A percentile compares a stretch with the other conserved stretches of the same genome.
phyloP scores from a whole-genome alignment of 2,113 vertebrate species.

The Erythrolamprus reginae region DNA sequence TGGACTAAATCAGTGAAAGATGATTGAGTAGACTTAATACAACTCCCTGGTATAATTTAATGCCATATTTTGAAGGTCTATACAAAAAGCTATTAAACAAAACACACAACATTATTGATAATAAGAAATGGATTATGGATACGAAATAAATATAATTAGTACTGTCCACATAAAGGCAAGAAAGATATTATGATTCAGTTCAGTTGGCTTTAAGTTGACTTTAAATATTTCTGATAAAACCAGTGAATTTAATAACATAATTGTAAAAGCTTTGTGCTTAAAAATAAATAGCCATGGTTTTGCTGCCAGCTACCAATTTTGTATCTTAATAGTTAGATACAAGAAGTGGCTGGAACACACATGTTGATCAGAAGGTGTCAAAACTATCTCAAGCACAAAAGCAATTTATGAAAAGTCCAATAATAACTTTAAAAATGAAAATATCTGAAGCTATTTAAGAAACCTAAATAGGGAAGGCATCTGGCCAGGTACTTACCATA shows the following conservation, averaged over 20 bases:
- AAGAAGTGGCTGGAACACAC: not conserved
- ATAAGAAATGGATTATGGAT: conserved; percentile 7
- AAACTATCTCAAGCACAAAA: not conserved
- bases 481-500: not conserved
- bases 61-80: conserved; percentile 7
- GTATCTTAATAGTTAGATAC: not conserved
- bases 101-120: not conserved
- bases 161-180: not conserved
- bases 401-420: not conserved
- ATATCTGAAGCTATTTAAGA: not conserved
- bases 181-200: not conserved
- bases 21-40: not conserved
- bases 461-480: not conserved
- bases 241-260: conserved; percentile 13
- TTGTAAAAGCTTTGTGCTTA: not conserved
- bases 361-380: not conserved
- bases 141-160: not conserved
- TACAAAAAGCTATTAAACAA: not conserved
- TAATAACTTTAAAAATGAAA: not conserved
- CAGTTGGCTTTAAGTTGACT: not conserved
- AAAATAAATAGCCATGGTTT: not conserved
- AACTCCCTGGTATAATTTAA: not conserved
- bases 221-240: not conserved
- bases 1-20: not conserved
- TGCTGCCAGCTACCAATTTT: not conserved